Evolutionary conservation across 1,140 invertebrate species (phyloP), one percentile per base, ranked within the genome.

Genomic region (Cotesia vestalis): DNA sequence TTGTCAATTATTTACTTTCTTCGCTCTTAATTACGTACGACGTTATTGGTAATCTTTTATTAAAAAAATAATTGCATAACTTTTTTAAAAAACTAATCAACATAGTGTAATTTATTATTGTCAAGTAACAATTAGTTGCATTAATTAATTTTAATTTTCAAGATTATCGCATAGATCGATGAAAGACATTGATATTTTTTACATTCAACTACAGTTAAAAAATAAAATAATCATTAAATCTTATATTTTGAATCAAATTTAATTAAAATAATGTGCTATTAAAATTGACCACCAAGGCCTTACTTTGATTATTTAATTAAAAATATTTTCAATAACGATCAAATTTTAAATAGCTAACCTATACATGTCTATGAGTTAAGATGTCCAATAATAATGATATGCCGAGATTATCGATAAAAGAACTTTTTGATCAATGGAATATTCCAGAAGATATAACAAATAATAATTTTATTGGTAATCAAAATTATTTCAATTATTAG

Each of bases 41-140:
- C 17, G 12, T 55, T 20, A 55, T 55, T 55, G 17, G 4, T 55
- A 2, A 55, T 55, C 2, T 55, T 11, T 55, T n/a, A 55, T 55
- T 55, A n/a, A 55, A 20, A 55, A 55, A 55, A 55, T 55, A 55
- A 55, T n/a, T 55, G 53, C 12, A 4, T 11, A 55, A 14, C 53
- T 14, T 11, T 55, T 11, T n/a, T 55, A 55, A 20, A 14, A 11
- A 11, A 12, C 12, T 11, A 55, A 14, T 55, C 12, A 4, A 55
- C 12, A 55, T 55, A n/a, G 53, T 55, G 6, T 55, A 4, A 55
- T 14, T 14, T 55, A 55, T 55, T 55, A 14, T 55, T 14, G 17
- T 55, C n/a, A 55, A 5, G 6, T n/a, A 55, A 55, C 9, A 40
- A 8, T 5, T 3, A 5, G 38, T 40, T 40, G 38, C 9, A 8